Evolutionary conservation across 1,140 invertebrate genomes (phyloP).

Genomic region (Mercenaria mercenaria): DNA sequence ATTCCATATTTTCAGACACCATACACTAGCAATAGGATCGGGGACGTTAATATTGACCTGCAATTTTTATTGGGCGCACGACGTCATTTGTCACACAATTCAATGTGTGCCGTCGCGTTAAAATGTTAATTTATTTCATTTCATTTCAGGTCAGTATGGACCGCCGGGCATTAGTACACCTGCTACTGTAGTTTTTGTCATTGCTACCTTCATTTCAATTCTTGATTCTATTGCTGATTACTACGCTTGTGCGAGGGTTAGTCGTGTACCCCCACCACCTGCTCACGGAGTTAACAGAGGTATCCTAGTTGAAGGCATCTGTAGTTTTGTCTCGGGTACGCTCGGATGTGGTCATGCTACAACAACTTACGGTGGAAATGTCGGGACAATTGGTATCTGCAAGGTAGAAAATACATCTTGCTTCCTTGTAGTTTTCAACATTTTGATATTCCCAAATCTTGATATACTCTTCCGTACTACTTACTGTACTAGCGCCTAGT

Average conservation of each 20-base stretch:
- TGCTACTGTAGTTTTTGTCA: conserved; percentile 77
- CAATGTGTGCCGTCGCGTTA: too few relatives aligned
- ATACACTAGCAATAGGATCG: too few relatives aligned
- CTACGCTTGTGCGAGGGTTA: conserved; percentile 80
- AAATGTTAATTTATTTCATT: too few relatives aligned
- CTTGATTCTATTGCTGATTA: conserved; percentile 75
- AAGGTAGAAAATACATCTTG: conserved; percentile 79
- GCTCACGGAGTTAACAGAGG: conserved; percentile 87
- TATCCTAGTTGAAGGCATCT: conserved; percentile 94
- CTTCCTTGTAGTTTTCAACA: too few relatives aligned
- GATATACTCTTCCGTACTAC: too few relatives aligned
- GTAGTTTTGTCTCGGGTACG: conserved; percentile 93
- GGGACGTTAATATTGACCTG: too few relatives aligned
- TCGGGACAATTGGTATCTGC: conserved; percentile 93
- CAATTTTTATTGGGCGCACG: too few relatives aligned
- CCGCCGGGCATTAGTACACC: neutral
- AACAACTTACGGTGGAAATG: conserved; percentile 94
- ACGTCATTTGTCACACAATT: too few relatives aligned
- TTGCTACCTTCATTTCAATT: conserved; percentile 78
- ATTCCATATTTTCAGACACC: too few relatives aligned
- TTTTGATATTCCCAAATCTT: too few relatives aligned
- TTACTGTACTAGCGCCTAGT: too few relatives aligned
- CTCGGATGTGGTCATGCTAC: conserved; percentile 94
- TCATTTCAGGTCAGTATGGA: conserved; percentile 68
- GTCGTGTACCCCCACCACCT: conserved; percentile 70